Conservation (phyloP, 2,797 vertebrate genomes). For the Sebastes steindachneri region DNA sequence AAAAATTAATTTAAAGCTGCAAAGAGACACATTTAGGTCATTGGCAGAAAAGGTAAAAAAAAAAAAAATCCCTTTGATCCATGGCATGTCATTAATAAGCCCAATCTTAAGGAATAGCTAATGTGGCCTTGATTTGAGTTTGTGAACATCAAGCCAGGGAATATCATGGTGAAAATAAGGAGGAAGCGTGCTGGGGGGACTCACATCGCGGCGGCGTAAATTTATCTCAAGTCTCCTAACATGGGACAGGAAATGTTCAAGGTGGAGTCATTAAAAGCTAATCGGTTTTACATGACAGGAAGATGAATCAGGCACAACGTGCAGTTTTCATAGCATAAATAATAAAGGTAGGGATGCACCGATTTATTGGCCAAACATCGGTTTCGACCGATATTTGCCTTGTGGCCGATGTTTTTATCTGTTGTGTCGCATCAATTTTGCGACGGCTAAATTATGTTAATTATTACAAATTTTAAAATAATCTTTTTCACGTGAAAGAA, state of each 20-base stretch:
- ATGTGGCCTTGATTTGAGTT: constrained; percentile 82
- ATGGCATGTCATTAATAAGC: constrained; percentile 74
- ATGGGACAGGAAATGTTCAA: constrained; percentile 21
- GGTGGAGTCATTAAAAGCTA: constrained; percentile 2
- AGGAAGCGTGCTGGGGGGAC: constrained; percentile 41
- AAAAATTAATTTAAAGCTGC: constrained; percentile 62
- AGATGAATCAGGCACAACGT: neutral
- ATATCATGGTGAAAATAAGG: constrained; percentile 65
- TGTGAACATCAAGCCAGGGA: constrained; percentile 75
- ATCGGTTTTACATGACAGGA: neutral
- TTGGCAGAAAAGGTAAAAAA: constrained; percentile 72
- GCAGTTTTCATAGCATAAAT: neutral
- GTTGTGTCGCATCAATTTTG: too few relatives aligned
- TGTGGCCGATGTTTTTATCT: too few relatives aligned
- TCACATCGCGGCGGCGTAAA: constrained; percentile 27
- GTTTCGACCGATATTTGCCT: too few relatives aligned
- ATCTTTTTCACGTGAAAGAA: too few relatives aligned
- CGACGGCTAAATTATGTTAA: too few relatives aligned
- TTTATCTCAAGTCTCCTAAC: constrained; percentile 43
- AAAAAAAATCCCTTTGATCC: constrained; percentile 66
- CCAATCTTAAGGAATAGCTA: constrained; percentile 83
- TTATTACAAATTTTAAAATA: too few relatives aligned
- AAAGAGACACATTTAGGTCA: constrained; percentile 80
- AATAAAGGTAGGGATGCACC: neutral
- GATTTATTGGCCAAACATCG: too few relatives aligned